phyloP scores from a whole-genome alignment of 2,113 vertebrate species.

The Desmodus rotundus region DNA sequence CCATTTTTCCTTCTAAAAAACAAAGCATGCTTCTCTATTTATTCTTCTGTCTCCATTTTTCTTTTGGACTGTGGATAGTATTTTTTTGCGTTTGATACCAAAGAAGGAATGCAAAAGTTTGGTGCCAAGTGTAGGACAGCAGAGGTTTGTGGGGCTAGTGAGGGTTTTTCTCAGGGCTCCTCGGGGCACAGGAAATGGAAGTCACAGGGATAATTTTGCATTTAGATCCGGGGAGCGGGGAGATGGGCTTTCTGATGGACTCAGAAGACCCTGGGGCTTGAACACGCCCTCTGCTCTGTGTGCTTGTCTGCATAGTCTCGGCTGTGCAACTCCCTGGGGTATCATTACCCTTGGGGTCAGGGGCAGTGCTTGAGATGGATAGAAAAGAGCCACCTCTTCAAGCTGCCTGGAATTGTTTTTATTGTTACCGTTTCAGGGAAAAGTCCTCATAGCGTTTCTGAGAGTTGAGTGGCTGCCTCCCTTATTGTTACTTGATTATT shows the following conservation, averaged over 20 bases:
- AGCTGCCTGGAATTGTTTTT: background rate
- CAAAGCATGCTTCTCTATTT: background rate
- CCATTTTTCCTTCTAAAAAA: background rate
- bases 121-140: background rate
- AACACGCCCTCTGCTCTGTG: background rate
- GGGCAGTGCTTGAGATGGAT: background rate
- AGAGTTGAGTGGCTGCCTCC: background rate
- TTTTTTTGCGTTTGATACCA: background rate
- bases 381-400: background rate
- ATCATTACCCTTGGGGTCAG: background rate
- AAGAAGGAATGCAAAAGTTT: background rate
- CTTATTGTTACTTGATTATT: constrained; percentile 36
- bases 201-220: too few relatives aligned
- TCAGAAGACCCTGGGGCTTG: background rate
- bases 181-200: background rate
- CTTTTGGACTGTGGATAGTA: background rate
- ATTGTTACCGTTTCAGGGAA: background rate
- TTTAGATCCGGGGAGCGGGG: background rate
- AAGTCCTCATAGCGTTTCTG: background rate
- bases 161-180: background rate
- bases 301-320: accelerated
- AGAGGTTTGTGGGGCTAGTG: background rate
- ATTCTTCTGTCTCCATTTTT: background rate
- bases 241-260: background rate
- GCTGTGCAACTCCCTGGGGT: background rate